Evolutionary conservation across 2,113 vertebrate genomes (phyloP).

Genomic region (mouse (Mus musculus)): DNA sequence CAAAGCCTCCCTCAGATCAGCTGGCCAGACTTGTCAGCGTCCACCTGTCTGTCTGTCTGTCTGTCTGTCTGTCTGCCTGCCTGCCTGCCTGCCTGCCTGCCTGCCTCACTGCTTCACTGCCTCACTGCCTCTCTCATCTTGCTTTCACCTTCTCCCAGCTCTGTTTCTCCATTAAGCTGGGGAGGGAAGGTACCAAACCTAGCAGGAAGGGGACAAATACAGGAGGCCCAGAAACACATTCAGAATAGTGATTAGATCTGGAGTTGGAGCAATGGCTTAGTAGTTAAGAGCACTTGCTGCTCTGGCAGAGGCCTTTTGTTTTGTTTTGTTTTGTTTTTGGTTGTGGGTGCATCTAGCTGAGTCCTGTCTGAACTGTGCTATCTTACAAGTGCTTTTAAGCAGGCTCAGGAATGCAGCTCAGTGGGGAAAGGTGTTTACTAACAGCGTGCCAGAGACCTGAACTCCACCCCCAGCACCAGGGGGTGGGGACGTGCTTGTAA

Average conservation of each 20-base stretch:
- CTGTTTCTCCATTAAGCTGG: not conserved
- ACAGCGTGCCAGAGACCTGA: not conserved
- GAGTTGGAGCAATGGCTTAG: not conserved
- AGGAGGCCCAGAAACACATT: fast-evolving
- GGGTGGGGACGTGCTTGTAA: not conserved
- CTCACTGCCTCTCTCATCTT: not conserved
- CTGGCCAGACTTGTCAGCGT: not conserved
- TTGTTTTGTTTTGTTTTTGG: too few relatives aligned
- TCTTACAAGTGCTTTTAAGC: not conserved
- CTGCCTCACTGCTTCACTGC: not conserved
- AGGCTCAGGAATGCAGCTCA: not conserved
- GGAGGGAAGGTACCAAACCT: not conserved
- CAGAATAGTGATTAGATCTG: not conserved
- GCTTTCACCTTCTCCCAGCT: not conserved
- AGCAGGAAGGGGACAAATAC: not conserved
- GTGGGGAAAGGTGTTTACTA: not conserved
- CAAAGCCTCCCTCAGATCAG: not conserved
- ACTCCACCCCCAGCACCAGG: not conserved
- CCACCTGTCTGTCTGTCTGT: not conserved
- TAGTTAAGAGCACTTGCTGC: not conserved
- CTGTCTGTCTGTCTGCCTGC: not conserved
- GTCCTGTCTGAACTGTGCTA: not conserved
- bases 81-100: not conserved
- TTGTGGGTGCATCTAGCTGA: not conserved
- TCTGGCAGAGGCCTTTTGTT: not conserved